phyloP scores from a whole-genome alignment of 2,888 invertebrate species.

The Koerneria pararmatus region DNA sequence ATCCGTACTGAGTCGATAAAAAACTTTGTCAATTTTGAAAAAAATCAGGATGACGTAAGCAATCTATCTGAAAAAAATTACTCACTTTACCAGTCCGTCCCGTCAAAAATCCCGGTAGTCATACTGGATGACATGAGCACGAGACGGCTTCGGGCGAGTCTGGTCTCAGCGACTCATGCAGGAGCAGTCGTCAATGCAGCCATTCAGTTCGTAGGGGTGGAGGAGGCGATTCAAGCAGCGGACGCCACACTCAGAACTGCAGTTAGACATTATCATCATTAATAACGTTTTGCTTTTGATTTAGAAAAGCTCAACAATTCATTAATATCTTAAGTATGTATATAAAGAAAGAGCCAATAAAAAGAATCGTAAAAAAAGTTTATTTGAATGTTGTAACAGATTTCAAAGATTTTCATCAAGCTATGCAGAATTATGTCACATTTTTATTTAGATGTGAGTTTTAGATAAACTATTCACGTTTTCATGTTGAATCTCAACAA shows the following conservation, averaged over 20 bases:
- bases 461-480: too few species aligned
- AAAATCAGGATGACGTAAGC: neutral
- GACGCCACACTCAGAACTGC: conserved; percentile 16
- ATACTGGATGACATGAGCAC: conserved; percentile 42
- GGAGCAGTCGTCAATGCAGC: conserved; percentile 15
- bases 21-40: neutral
- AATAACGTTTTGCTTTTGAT: too few species aligned
- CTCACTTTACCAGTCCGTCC: conserved; percentile 30
- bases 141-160: conserved; percentile 28
- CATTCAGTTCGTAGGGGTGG: conserved; percentile 21
- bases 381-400: too few species aligned
- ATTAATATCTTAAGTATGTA: too few species aligned
- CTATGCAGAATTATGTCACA: too few species aligned
- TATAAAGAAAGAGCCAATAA: too few species aligned
- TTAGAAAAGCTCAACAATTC: too few species aligned
- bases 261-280: too few species aligned
- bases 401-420: too few species aligned
- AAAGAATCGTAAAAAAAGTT: too few species aligned
- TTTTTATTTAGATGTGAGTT: too few species aligned
- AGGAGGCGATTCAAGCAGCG: neutral
- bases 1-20: conserved; percentile 2
- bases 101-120: conserved; percentile 43
- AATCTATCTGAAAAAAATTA: neutral
- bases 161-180: conserved; percentile 25
- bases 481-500: too few species aligned